Base-by-base conservation (phyloP, 2,797 vertebrate genomes). In the Danionella dracula region DNA sequence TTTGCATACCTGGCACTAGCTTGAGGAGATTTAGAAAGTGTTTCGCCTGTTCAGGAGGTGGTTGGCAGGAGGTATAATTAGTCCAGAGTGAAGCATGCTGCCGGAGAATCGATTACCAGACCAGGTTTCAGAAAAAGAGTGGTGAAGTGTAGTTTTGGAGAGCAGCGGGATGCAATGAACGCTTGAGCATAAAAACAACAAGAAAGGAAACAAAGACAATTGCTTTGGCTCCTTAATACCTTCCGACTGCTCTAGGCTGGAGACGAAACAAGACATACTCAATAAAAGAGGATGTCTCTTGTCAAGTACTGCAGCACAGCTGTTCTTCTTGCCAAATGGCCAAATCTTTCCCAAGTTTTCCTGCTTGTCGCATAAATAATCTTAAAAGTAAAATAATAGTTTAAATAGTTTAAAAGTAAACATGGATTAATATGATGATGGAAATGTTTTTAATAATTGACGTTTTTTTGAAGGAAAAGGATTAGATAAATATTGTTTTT, bases 1-100 rank as follows among this genome's bases (percentile, higher is more conserved):
- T 72, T 67, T 71, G 34, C 66, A 68, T 75, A 76, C 73, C 80
- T 19, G 40, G 44, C 64, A 80, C 85, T 82, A 87, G 87, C 88
- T 88, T 89, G 80, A 45, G 67, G 56, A 76, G 85, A 87, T 86
- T 88, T 86, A 85, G 82, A 87, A 83, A 85, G 83, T 82, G 79
- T 78, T 82, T 80, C 78, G 66, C 44, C 58, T 23, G 17, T 68
- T 71, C 27, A 31, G 71, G 65, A 49, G 68, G 78, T 20, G 71
- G 83, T 85, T 27, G 23, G 23, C 23, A 27, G 23, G 3, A 27
- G 23, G 23, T 27, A 6, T 87, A 85, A 88, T 90, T 88, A 87
- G 82, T 79, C 76, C 73, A 71, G 74, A 73, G 73, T 76, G 76
- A 74, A 62, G 70, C 55, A 79, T 85, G 82, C 80, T 87, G 83